phyloP scores from a whole-genome alignment of 2,797 vertebrate genomes.

The Sebastes diploproa region DNA sequence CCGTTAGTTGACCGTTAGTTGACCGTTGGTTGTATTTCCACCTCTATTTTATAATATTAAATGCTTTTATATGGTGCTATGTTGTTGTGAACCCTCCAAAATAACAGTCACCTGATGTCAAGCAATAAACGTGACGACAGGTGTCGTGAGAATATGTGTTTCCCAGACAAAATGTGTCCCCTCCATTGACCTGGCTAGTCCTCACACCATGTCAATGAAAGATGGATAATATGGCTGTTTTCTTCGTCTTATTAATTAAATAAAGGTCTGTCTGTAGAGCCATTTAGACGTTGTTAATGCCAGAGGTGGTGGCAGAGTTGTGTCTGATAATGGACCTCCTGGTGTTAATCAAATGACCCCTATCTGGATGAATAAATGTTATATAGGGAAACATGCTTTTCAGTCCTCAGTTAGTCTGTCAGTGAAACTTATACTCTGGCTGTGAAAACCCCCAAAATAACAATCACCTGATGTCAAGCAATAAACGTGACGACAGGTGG shows the following conservation, averaged over 20 bases:
- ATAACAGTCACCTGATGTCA: background rate
- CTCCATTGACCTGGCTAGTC: background rate
- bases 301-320: background rate
- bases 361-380: background rate
- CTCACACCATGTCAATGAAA: too few species aligned
- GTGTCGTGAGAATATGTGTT: slow-evolving; percentile 5
- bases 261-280: background rate
- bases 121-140: background rate
- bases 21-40: too few species aligned
- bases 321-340: background rate
- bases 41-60: too few species aligned
- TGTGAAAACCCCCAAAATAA: background rate
- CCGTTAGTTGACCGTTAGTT: too few species aligned
- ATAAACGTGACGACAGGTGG: background rate
- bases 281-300: background rate
- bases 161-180: background rate
- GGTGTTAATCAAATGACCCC: slow-evolving; percentile 34
- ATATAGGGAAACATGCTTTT: background rate
- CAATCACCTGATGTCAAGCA: background rate
- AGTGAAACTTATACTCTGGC: background rate
- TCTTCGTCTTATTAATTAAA: background rate
- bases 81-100: background rate
- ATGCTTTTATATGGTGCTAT: too few species aligned
- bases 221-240: background rate
- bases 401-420: background rate